Percentiles rank a stretch among this genome's conserved stretches.
Conservation (phyloP, 2,888 invertebrate genomes). For the Dichetophora obliterata region DNA sequence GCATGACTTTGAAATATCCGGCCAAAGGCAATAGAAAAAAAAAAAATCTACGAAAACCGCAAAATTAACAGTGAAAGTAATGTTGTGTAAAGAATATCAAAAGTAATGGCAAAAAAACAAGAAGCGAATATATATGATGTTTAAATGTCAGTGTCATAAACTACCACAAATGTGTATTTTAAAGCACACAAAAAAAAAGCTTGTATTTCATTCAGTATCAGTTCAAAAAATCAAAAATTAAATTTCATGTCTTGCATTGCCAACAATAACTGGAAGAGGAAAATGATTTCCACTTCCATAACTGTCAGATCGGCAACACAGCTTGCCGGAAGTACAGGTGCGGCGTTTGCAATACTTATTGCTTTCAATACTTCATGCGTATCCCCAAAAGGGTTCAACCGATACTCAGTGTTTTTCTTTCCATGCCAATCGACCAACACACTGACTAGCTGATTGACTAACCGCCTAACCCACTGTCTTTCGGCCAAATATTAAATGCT, state of each 20-base stretch:
- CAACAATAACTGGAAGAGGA: too few species aligned
- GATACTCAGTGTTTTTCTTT: too few species aligned
- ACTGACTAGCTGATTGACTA: too few species aligned
- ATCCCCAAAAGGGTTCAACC: too few species aligned
- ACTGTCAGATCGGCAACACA: too few species aligned
- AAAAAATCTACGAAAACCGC: neutral
- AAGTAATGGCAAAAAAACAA: neutral
- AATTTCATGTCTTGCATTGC: neutral
- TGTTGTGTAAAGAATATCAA: neutral
- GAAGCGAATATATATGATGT: neutral
- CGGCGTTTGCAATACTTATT: too few species aligned
- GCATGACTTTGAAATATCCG: conserved; percentile 1
- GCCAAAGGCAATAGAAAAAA: neutral
- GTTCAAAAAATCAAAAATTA: neutral
- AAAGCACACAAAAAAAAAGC: neutral
- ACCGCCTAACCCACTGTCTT: too few species aligned
- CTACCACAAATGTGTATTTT: neutral
- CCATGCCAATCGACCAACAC: too few species aligned
- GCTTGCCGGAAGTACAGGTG: too few species aligned
- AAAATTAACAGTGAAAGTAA: neutral
- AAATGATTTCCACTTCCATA: too few species aligned
- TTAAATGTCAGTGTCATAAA: too few species aligned
- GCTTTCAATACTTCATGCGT: too few species aligned
- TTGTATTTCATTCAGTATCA: neutral
- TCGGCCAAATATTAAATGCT: neutral